Conservation (phyloP, 2,113 vertebrate genomes). For the Lagopus muta region DNA sequence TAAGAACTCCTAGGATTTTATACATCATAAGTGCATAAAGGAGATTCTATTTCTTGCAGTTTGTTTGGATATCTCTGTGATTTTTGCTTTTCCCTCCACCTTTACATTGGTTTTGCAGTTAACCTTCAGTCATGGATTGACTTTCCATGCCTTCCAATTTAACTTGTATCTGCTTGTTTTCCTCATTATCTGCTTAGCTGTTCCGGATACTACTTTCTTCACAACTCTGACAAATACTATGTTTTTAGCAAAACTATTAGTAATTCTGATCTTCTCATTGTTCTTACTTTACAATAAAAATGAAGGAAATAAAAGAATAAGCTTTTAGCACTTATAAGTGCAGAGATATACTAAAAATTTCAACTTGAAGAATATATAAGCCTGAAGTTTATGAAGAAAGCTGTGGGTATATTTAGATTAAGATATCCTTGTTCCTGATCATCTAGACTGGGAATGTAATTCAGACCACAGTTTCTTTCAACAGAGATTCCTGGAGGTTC, state of each 20-base stretch:
- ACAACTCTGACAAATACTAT: not conserved
- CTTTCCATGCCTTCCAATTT: not conserved
- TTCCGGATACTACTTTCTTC: not conserved
- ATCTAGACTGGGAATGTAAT: not conserved
- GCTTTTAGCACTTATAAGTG: not conserved
- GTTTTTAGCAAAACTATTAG: not conserved
- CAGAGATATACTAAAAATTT: not conserved
- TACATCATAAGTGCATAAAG: not conserved
- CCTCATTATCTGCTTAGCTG: not conserved
- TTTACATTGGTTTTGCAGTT: not conserved
- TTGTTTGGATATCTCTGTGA: not conserved
- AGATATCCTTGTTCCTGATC: not conserved
- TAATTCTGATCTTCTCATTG: not conserved
- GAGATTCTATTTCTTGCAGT: not conserved
- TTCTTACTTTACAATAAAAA: not conserved
- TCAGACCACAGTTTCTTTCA: not conserved
- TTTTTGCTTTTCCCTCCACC: not conserved
- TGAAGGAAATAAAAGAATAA: not conserved
- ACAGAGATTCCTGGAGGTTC: not conserved
- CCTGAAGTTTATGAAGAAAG: not conserved
- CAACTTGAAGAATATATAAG: not conserved
- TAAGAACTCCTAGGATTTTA: slow-evolving; percentile 13
- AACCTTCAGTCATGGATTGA: not conserved
- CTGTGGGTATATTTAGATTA: not conserved
- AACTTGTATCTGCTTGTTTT: not conserved